Conservation (phyloP, 1,140 invertebrate species). For the Zaprionus vittiger region DNA sequence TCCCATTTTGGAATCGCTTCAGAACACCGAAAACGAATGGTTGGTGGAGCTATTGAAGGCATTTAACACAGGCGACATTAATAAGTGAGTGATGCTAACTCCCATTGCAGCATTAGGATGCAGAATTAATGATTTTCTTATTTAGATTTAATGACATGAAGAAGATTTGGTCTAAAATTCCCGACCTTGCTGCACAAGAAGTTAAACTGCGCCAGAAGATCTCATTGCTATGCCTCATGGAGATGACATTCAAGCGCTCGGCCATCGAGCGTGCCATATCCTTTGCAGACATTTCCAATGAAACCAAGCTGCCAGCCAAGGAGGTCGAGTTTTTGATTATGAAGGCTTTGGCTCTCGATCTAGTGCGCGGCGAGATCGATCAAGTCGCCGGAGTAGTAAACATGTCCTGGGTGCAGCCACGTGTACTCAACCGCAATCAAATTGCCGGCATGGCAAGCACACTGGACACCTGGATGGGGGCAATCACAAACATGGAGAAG, state of each 20-base stretch:
- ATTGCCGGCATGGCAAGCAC: conserved; percentile 92
- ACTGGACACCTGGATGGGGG: conserved; percentile 92
- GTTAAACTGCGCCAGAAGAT: conserved; percentile 95
- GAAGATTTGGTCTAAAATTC: conserved; percentile 92
- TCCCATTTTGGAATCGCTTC: conserved; percentile 95
- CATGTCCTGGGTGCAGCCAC: conserved; percentile 96
- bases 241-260: conserved; percentile 92
- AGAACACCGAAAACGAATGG: conserved; percentile 94
- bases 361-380: conserved; percentile 98
- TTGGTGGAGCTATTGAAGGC: conserved; percentile 94
- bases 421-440: conserved; percentile 92
- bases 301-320: conserved; percentile 91
- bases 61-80: conserved; percentile 96
- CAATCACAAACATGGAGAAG: conserved; percentile 92
- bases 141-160: conserved; percentile 92
- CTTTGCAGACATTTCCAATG: conserved; percentile 95
- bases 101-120: neutral
- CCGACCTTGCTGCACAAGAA: conserved; percentile 95
- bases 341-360: conserved; percentile 97
- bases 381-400: conserved; percentile 92
- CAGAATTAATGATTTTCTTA: neutral
- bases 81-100: conserved; percentile 78
- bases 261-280: conserved; percentile 91
- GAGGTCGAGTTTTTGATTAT: conserved; percentile 98
- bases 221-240: conserved; percentile 97